Conservation (phyloP, 1,140 invertebrate genomes). For the Procambarus clarkii region DNA sequence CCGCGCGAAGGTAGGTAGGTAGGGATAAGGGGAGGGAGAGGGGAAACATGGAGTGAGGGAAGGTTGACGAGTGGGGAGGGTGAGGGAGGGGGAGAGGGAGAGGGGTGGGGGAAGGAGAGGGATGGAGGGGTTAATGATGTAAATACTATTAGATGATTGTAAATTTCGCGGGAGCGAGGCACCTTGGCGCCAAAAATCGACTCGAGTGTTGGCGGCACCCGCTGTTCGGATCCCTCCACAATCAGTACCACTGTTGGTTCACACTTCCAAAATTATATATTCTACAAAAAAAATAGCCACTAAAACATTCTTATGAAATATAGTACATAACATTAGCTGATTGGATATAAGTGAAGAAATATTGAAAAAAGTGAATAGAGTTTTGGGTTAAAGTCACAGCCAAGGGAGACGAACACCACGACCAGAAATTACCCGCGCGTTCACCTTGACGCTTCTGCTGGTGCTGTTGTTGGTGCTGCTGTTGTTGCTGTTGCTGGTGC, state of each 20-base stretch:
- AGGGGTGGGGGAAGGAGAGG: not conserved
- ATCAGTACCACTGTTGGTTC: no score
- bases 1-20: no score
- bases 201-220: not conserved
- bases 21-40: not conserved
- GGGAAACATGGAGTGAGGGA: no score
- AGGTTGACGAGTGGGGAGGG: no score
- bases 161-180: not conserved
- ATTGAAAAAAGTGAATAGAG: not conserved
- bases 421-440: not conserved
- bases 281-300: not conserved
- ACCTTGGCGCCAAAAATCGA: not conserved
- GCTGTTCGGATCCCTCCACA: not conserved
- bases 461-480: not conserved
- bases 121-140: not conserved
- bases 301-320: not conserved
- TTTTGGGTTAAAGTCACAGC: not conserved
- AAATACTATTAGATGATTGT: not conserved
- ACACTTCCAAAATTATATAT: not conserved
- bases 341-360: not conserved
- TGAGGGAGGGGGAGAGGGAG: not conserved
- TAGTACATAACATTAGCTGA: not conserved
- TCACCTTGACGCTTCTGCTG: not conserved
- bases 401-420: not conserved
- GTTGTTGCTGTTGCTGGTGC: not conserved